Evolutionary conservation across 2,113 vertebrate genomes (phyloP), one percentile per base, ranked within the genome.

Genomic region (Phyllopteryx taeniolatus): DNA sequence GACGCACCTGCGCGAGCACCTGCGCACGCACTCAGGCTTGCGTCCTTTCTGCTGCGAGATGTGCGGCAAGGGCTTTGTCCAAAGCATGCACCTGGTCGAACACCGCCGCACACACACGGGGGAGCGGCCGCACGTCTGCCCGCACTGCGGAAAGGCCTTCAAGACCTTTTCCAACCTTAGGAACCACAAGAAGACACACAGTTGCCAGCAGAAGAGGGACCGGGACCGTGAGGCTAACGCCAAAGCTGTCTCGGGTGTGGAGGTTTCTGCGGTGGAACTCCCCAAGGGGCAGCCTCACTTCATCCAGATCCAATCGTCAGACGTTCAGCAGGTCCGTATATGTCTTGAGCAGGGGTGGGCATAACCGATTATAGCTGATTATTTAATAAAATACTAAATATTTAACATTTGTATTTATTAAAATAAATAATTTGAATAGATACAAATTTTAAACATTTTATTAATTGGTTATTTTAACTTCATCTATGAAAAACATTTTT

Each of bases 151-250:
- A 74, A 96, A 96, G 85, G 91, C 93, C 79, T 97, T 96, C 86
- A 95, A 95, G 81, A 95, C 94, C 11, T 91, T 95, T 75, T 96
- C 95, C 63, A 95, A 96, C 83, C 90, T 97, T 61, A 93, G 94
- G 83, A 96, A 94, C 87, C 96, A 97, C 77, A 94, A 93, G 39
- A 95, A 95, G 86, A 95, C 93, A 5, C 96, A 97, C 70, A 74
- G 79, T 70, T 82, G 93, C n/a, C 91, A 87, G 0, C 90, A 90
- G 5, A 90, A 85, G 31, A 79, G 46, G 83, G 87, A 87, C 0
- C 70, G 77, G 51, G 84, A 85, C 7, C 8, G 15, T 7, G 17
- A 39, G 22, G 87, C 74, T 0, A 72, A 73, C 0, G 68, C 69
- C 4, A 90, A 87, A 5, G 85, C 68, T 0, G 84, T 84, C 0